Evolutionary conservation across 2,797 vertebrate genomes (phyloP), one percentile per base, ranked within the genome.

Genomic region (Falco berigora): DNA sequence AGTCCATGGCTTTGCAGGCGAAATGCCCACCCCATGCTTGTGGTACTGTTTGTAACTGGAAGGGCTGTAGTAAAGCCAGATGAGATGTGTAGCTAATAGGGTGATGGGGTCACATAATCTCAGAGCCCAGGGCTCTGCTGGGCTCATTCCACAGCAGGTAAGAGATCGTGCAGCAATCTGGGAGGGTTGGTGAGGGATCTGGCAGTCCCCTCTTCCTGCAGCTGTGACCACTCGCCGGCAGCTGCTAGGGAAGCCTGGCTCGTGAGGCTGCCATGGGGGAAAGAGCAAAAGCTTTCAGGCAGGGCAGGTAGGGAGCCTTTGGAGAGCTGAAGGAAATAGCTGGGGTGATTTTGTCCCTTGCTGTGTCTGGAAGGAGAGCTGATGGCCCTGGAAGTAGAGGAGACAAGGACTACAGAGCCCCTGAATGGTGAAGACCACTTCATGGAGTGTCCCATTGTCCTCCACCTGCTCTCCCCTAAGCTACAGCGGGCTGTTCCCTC

Each of bases 1-100:
- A 7, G 50, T 5, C 32, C 32, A 0, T 5, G 38, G 50, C 2
- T 28, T 36, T 2, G 1, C 5, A 3, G 38, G 18, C 8, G 40
- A 28, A 23, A 7, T 1, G 2, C 62, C 32, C 32, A 15, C n/a
- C 63, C 49, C 21, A 1, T 4, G 8, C 32, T 40, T 5, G 11
- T 2, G 1, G 11, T 8, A 46, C 30, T 18, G 30, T 24, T 28
- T 25, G 42, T 32, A 15, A 24, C 71, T 22, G n/a, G 25, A 34
- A 2, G 23, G 44, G 49, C 66, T 32, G 14, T 10, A 3, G 34
- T 25, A 27, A 80, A 84, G 36, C 17, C 49, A 28, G 5, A 4
- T 0, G 27, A 30, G 40, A 8, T 5, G 11, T 9, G 62, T 8
- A 11, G 63, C 27, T 27, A 8, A 22, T 6, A 1, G 1, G 13